Evolutionary conservation across 1,140 invertebrate species (phyloP).

Genomic region (Drosophila triauraria): DNA sequence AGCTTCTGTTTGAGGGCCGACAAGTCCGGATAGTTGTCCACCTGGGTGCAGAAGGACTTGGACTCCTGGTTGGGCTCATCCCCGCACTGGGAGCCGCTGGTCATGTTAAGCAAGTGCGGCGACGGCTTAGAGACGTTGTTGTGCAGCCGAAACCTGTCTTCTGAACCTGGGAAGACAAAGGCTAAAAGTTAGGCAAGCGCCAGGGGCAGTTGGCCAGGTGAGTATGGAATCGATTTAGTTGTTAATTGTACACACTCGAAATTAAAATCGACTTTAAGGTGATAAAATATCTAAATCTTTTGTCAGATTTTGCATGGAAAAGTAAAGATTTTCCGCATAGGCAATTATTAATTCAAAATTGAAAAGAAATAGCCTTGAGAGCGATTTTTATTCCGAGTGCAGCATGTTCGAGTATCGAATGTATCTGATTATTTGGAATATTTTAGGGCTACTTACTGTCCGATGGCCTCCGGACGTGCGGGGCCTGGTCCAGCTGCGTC

Average conservation of each 20-base stretch:
- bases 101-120: background rate
- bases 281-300: background rate
- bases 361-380: background rate
- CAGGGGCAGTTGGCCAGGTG: slow-evolving; percentile 52
- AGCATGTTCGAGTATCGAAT: slow-evolving; percentile 38
- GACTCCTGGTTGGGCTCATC: slow-evolving; percentile 52
- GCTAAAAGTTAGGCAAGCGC: slow-evolving; percentile 69
- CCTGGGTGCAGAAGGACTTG: slow-evolving; percentile 72
- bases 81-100: slow-evolving; percentile 24
- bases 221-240: slow-evolving; percentile 64
- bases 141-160: slow-evolving; percentile 19
- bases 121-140: background rate
- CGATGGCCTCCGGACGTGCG: slow-evolving; percentile 1
- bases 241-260: slow-evolving; percentile 54
- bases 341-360: too few species aligned
- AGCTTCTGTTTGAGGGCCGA: slow-evolving; percentile 58
- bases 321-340: too few species aligned
- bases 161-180: slow-evolving; percentile 69
- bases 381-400: slow-evolving; percentile 2
- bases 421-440: slow-evolving; percentile 8
- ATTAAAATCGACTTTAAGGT: background rate
- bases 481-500: slow-evolving; percentile 4
- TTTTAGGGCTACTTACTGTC: slow-evolving; percentile 55
- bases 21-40: slow-evolving; percentile 71
- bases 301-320: too few species aligned